A percentile compares a stretch with the other conserved stretches of the same genome.
These are phyloP conservation scores for Lepidurus couesii DNA, from an alignment of 1,140 invertebrate genomes.

Conservation along the genomic window DNA sequence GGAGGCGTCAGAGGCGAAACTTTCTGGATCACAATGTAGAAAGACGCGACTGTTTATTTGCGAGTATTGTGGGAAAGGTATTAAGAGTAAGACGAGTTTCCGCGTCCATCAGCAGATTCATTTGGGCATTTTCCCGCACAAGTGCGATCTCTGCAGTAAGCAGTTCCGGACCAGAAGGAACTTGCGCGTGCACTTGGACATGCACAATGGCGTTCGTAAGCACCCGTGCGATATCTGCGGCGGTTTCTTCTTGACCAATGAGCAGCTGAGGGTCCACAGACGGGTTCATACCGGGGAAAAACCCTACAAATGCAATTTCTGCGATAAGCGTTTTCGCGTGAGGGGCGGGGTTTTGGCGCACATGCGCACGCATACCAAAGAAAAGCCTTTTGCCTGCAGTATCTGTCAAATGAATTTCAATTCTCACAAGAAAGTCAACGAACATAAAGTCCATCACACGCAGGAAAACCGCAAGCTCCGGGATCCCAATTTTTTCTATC, in stretches of 20 bases:
- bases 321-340: slow-evolving; percentile 36
- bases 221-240: not conserved
- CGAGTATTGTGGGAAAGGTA: not conserved
- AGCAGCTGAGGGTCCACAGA: slow-evolving; percentile 2
- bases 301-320: slow-evolving; percentile 37
- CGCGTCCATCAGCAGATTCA: not conserved
- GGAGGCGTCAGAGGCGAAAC: not conserved
- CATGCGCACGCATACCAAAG: slow-evolving; percentile 35
- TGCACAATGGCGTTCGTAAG: not conserved
- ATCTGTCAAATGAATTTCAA: slow-evolving; percentile 38
- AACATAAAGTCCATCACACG: not conserved
- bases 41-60: not conserved
- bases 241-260: not conserved
- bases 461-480: not conserved
- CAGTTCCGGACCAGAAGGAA: not conserved
- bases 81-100: not conserved
- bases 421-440: not conserved
- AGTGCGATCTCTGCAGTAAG: slow-evolving; percentile 20
- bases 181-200: not conserved
- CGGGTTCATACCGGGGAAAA: slow-evolving; percentile 37
- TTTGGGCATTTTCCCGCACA: not conserved
- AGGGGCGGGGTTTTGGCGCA: not conserved
- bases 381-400: slow-evolving; percentile 37
- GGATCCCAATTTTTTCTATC: not conserved
- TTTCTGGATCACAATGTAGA: not conserved